These are phyloP conservation scores for Yasuhikotakia modesta DNA, from an alignment of 2,797 vertebrate genomes.

Conservation along the genomic window DNA sequence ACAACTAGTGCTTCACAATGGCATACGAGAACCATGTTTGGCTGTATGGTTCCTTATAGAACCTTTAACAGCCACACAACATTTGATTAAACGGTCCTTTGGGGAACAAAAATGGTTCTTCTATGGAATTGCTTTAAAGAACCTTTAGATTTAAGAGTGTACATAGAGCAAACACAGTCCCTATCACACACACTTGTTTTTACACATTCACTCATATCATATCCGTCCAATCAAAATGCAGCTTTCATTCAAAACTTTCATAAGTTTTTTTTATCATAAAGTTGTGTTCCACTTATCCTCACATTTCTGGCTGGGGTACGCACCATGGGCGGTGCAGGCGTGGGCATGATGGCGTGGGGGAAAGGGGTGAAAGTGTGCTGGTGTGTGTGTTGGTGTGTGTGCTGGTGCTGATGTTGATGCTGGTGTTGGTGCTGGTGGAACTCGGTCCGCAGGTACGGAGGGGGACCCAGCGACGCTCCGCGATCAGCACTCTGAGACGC, in stretches of 20 bases:
- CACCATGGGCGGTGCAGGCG: conserved; percentile 99
- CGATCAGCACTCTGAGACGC: conserved; percentile 96
- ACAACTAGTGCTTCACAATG: no score
- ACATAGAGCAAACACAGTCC: no score
- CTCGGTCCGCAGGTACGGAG: conserved; percentile 96
- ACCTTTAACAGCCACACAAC: no score
- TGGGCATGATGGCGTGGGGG: conserved; percentile 98
- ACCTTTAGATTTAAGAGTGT: background rate
- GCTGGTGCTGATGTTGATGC: conserved; percentile 94
- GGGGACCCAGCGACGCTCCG: conserved; percentile 92
- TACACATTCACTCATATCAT: background rate
- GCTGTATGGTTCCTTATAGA: no score
- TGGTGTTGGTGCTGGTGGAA: conserved; percentile 98
- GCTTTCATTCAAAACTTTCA: no score
- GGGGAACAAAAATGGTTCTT: no score
- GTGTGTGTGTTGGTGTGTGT: conserved; percentile 98
- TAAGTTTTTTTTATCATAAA: conserved; percentile 56
- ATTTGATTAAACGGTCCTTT: no score
- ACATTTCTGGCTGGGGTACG: conserved; percentile 98
- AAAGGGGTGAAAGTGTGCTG: conserved; percentile 99
- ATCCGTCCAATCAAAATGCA: background rate
- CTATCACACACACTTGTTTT: background rate
- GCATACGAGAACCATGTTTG: no score
- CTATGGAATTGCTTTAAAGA: no score
- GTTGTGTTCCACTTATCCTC: conserved; percentile 91